These are phyloP conservation scores for Pseudorasbora parva DNA, from an alignment of 2,113 vertebrate genomes.

Conservation along the genomic window DNA sequence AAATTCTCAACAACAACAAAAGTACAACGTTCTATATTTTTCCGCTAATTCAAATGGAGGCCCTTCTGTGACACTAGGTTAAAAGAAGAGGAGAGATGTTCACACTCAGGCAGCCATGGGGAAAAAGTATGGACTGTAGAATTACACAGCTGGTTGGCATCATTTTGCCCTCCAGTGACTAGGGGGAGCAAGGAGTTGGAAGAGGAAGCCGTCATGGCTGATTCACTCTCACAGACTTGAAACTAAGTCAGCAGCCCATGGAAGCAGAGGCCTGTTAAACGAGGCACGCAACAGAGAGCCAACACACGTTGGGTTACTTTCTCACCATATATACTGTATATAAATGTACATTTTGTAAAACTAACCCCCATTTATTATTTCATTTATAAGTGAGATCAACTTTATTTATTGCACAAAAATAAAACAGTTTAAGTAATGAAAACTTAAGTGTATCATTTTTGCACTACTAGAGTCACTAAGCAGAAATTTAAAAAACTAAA, in stretches of 20 bases:
- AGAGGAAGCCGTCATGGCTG: slow-evolving; percentile 27
- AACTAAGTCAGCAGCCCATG: slow-evolving; percentile 29
- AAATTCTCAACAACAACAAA: no score
- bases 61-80: slow-evolving; percentile 11
- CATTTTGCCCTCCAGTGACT: slow-evolving; percentile 41
- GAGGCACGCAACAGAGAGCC: neutral
- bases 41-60: neutral
- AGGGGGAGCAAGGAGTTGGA: slow-evolving; percentile 33
- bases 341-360: neutral
- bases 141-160: slow-evolving; percentile 37
- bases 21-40: neutral
- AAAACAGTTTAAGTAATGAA: neutral
- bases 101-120: slow-evolving; percentile 23
- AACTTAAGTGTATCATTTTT: neutral
- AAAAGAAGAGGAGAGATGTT: neutral
- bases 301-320: neutral
- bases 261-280: neutral
- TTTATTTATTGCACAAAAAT: neutral
- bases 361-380: neutral
- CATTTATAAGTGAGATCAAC: neutral
- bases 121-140: slow-evolving; percentile 19
- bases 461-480: neutral
- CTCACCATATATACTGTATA: neutral
- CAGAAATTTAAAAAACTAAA: neutral
- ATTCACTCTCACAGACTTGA: slow-evolving; percentile 30